These are phyloP conservation scores for Scolanthus callimorphus DNA, from an alignment of 92 coral and sea anemone species.

Conservation along the genomic window DNA sequence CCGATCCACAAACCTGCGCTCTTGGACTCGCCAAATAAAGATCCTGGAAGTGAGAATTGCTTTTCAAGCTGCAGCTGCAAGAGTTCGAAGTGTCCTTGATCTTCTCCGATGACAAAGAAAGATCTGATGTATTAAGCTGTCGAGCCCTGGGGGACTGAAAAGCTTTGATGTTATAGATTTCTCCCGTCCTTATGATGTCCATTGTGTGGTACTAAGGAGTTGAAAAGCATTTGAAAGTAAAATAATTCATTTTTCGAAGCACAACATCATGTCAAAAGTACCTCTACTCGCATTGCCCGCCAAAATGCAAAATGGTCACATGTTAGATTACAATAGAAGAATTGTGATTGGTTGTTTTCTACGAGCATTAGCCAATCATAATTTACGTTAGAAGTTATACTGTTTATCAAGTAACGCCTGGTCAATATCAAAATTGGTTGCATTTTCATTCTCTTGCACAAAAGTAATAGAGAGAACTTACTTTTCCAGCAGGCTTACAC, in stretches of 20 bases:
- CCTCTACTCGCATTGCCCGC: slow-evolving; percentile 14
- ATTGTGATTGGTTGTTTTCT: no score
- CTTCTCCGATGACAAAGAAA: not conserved
- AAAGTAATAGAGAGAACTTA: no score
- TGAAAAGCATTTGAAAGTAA: not conserved
- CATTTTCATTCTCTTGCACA: no score
- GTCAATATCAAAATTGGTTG: no score
- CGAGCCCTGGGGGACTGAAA: slow-evolving; percentile 4
- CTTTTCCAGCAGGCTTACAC: no score
- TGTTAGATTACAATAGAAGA: no score
- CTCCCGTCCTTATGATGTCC: slow-evolving; percentile 35
- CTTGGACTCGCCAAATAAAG: slow-evolving; percentile 78
- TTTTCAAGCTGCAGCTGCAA: not conserved
- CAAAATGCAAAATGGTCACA: slow-evolving; percentile 10
- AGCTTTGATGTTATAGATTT: slow-evolving; percentile 26
- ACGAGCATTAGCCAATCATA: no score
- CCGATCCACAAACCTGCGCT: slow-evolving; percentile 58
- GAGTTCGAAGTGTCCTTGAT: not conserved
- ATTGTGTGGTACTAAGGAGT: not conserved
- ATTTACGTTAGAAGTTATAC: no score
- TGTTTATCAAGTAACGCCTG: no score
- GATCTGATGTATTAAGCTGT: not conserved
- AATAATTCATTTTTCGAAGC: slow-evolving; percentile 4
- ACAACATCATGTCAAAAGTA: no score
- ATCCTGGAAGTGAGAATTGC: slow-evolving; percentile 48